Conservation (phyloP, 37 sponge, comb jelly and placozoan species). For the Amphimedon queenslandica region DNA sequence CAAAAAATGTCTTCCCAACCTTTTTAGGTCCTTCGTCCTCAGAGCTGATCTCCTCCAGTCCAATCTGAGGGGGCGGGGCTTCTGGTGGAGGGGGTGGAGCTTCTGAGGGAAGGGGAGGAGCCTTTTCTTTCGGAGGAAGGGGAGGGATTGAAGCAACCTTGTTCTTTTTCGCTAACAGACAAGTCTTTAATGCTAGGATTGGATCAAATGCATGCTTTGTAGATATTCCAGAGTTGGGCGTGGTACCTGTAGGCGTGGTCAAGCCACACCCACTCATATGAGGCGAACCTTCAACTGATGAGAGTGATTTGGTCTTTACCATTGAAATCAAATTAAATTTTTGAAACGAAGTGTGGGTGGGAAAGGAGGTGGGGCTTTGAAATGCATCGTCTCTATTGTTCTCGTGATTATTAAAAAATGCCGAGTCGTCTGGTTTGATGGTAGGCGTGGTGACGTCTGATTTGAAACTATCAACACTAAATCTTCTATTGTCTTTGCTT, state of each 20-base stretch:
- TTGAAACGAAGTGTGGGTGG: no score
- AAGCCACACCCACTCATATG: no score
- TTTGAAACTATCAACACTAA: no score
- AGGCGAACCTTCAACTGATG: no score
- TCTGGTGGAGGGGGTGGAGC: conserved; percentile 36
- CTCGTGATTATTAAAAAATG: neutral
- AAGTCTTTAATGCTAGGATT: neutral
- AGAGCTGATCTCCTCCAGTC: conserved; percentile 56
- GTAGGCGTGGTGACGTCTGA: neutral
- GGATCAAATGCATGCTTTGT: neutral
- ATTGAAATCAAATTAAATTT: no score
- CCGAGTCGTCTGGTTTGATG: neutral
- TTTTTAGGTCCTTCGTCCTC: conserved; percentile 30
- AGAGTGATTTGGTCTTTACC: no score
- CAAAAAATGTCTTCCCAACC: conserved; percentile 33
- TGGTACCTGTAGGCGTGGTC: conserved; percentile 30
- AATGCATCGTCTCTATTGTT: no score
- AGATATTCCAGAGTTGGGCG: conserved; percentile 58
- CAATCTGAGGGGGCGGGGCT: conserved; percentile 35
- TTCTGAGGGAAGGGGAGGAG: conserved; percentile 18
- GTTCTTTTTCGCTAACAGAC: neutral
- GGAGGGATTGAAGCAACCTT: neutral
- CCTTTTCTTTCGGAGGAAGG: neutral
- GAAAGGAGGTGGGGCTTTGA: no score
- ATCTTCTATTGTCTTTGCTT: no score